These are phyloP conservation scores for Trematomus bernacchii DNA, from an alignment of 2,797 vertebrate species.

Conservation along the genomic window DNA sequence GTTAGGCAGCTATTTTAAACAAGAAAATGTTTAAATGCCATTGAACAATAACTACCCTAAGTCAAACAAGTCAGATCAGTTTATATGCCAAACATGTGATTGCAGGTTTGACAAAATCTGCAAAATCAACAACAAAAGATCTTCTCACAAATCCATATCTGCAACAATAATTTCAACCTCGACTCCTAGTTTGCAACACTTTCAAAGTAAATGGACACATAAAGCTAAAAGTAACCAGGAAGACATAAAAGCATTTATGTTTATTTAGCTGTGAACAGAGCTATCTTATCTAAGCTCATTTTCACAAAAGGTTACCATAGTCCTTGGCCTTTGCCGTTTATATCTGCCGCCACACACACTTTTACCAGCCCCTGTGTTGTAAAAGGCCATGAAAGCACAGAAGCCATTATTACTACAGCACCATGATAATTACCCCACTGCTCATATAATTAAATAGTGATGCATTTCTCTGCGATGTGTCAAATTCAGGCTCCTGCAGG, in stretches of 20 bases:
- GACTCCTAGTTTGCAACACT: constrained; percentile 85
- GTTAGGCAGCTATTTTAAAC: no score
- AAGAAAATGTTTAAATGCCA: no score
- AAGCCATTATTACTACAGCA: background rate
- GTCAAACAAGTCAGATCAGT: no score
- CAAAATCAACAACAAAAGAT: background rate
- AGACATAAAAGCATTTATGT: constrained; percentile 88
- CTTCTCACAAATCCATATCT: background rate
- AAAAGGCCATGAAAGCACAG: constrained; percentile 35
- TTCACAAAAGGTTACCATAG: constrained; percentile 28
- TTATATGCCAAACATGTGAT: no score
- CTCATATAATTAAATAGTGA: background rate
- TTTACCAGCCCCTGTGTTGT: background rate
- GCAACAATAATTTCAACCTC: background rate
- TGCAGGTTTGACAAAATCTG: no score
- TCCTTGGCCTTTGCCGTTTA: constrained; percentile 47
- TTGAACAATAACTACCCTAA: no score
- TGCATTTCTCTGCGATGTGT: constrained; percentile 27
- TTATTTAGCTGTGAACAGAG: background rate
- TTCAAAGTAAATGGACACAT: constrained; percentile 90
- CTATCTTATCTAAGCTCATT: constrained; percentile 64
- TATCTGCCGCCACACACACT: background rate
- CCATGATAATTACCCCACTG: background rate
- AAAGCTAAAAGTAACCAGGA: constrained; percentile 87
- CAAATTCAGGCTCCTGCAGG: constrained; percentile 22